Evolutionary conservation across 2,797 vertebrate species (phyloP).

Genomic region (Coregonus suidteri): DNA sequence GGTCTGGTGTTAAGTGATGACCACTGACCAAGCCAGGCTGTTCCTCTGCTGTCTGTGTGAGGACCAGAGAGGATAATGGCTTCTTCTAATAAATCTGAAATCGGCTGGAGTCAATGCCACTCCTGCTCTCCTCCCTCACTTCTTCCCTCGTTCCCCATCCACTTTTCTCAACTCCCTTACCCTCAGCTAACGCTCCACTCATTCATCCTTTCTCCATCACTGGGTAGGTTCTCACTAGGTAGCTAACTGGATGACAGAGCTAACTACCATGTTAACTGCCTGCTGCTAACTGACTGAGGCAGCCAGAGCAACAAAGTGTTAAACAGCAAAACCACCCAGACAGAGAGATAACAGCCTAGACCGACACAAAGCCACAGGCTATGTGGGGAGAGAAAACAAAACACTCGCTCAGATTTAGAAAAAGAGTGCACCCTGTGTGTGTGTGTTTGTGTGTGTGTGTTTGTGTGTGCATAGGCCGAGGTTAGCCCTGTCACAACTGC

Average conservation of each 20-base stretch:
- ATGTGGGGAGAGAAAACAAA: background rate
- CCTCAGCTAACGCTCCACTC: background rate
- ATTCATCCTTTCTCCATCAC: background rate
- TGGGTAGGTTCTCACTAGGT: background rate
- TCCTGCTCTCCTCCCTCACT: too few species aligned
- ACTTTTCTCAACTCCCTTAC: background rate
- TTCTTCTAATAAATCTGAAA: background rate
- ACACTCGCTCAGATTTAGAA: background rate
- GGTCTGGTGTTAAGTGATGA: background rate
- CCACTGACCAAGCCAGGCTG: background rate
- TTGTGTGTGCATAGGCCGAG: too few species aligned
- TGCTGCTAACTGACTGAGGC: background rate
- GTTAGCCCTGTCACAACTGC: background rate
- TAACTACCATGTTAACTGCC: background rate
- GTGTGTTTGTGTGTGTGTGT: too few species aligned
- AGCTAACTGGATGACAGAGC: background rate
- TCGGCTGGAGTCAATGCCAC: background rate
- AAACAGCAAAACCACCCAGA: background rate
- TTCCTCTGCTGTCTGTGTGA: too few species aligned
- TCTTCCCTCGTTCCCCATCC: background rate
- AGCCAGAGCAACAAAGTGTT: background rate
- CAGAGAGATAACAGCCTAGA: background rate
- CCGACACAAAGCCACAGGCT: background rate
- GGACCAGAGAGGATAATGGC: too few species aligned
- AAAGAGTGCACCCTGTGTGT: background rate